These are phyloP conservation scores for Branchellion lobata DNA, from an alignment of 2,888 invertebrate species.

Conservation along the genomic window DNA sequence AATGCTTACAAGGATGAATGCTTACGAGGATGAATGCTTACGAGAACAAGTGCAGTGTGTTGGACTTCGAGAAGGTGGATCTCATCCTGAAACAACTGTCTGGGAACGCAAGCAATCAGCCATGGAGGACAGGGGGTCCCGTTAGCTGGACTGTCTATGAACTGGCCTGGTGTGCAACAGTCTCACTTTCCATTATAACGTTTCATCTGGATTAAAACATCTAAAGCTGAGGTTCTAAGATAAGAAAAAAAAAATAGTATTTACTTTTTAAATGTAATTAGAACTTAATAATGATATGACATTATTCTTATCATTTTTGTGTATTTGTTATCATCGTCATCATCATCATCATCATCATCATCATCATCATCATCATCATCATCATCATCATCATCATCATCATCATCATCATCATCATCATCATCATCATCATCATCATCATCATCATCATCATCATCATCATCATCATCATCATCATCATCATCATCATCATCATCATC, in stretches of 20 bases:
- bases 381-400: conserved; percentile 20
- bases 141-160: conserved; percentile 51
- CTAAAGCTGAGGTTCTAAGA: background rate
- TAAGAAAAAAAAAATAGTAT: background rate
- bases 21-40: conserved; percentile 8
- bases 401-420: conserved; percentile 32
- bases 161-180: conserved; percentile 48
- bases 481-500: conserved; percentile 5
- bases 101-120: conserved; percentile 51
- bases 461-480: conserved; percentile 30
- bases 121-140: conserved; percentile 52
- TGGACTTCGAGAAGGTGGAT: conserved; percentile 52
- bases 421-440: conserved; percentile 39
- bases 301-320: too few relatives aligned
- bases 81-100: conserved; percentile 52
- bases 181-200: background rate
- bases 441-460: conserved; percentile 23
- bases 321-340: background rate
- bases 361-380: conserved; percentile 16
- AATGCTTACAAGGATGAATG: too few relatives aligned
- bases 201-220: background rate
- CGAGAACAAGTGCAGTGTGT: conserved; percentile 51
- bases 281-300: too few relatives aligned
- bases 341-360: background rate
- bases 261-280: background rate